Evolutionary conservation across 2,113 vertebrate species (phyloP).

Genomic region (Dasyprocta punctata): DNA sequence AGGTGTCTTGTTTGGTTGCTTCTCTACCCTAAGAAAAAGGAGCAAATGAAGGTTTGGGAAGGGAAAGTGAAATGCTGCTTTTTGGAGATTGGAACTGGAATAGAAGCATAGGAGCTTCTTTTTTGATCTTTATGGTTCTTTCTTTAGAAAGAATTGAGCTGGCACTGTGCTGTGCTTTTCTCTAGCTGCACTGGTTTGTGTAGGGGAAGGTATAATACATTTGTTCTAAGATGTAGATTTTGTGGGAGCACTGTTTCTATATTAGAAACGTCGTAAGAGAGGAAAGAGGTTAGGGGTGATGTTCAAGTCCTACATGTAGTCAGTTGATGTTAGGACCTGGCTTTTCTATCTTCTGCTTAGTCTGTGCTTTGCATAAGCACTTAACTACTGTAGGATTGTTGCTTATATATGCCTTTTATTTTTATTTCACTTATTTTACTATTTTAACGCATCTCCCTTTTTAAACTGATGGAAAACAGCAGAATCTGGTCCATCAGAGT

Average conservation of each 20-base stretch:
- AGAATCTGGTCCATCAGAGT: not conserved
- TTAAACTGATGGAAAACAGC: not conserved
- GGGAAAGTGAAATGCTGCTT: not conserved
- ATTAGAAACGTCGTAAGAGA: not conserved
- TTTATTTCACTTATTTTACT: constrained; percentile 17
- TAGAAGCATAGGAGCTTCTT: not conserved
- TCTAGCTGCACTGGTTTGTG: not conserved
- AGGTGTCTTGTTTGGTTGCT: not conserved
- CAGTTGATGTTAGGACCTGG: not conserved
- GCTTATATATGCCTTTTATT: not conserved
- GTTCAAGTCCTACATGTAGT: not conserved
- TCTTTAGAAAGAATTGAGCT: not conserved
- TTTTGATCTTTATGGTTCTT: not conserved
- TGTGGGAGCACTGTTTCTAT: not conserved
- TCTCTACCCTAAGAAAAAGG: not conserved
- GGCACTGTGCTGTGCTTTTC: not conserved
- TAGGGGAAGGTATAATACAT: not conserved
- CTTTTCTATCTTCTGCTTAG: not conserved
- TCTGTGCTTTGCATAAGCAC: not conserved
- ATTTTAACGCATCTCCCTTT: not conserved
- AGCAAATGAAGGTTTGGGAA: accelerated
- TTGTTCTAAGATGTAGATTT: not conserved
- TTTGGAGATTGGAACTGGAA: not conserved
- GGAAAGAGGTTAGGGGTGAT: not conserved
- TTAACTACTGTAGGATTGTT: not conserved